These are phyloP conservation scores for Pardosa pseudoannulata DNA, from an alignment of 2,888 invertebrate species.

Conservation along the genomic window DNA sequence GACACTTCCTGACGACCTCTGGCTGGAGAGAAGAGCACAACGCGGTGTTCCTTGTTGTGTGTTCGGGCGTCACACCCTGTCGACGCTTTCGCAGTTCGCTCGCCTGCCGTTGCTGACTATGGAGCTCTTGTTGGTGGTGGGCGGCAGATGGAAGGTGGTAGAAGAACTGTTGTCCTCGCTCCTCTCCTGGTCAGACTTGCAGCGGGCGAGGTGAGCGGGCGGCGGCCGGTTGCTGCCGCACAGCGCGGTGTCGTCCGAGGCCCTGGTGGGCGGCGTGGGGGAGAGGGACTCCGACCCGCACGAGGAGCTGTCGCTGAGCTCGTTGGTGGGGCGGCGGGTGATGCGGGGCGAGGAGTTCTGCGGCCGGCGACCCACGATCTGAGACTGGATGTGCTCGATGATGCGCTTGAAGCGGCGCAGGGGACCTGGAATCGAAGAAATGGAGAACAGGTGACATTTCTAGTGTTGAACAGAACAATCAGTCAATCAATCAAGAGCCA, in stretches of 20 bases:
- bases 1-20: slow-evolving; percentile 13
- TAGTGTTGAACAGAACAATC: no score
- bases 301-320: slow-evolving; percentile 84
- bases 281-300: slow-evolving; percentile 83
- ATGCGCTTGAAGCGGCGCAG: slow-evolving; percentile 95
- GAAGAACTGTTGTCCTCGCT: slow-evolving; percentile 57
- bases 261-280: slow-evolving; percentile 74
- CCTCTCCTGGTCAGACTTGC: slow-evolving; percentile 74
- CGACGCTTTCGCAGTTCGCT: slow-evolving; percentile 60
- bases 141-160: slow-evolving; percentile 62
- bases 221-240: slow-evolving; percentile 33
- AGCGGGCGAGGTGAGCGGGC: slow-evolving; percentile 71
- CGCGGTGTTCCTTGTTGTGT: not conserved
- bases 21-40: not conserved
- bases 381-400: slow-evolving; percentile 96
- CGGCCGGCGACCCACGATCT: slow-evolving; percentile 82
- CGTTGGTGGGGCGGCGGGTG: slow-evolving; percentile 82
- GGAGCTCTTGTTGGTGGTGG: slow-evolving; percentile 28
- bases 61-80: slow-evolving; percentile 48
- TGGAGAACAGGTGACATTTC: no score
- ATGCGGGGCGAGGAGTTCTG: slow-evolving; percentile 73
- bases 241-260: slow-evolving; percentile 73
- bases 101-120: slow-evolving; percentile 49
- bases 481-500: no score
- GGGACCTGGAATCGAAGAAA: slow-evolving; percentile 83